Conservation (phyloP, 2,113 vertebrate genomes). For the Balaeniceps rex region DNA sequence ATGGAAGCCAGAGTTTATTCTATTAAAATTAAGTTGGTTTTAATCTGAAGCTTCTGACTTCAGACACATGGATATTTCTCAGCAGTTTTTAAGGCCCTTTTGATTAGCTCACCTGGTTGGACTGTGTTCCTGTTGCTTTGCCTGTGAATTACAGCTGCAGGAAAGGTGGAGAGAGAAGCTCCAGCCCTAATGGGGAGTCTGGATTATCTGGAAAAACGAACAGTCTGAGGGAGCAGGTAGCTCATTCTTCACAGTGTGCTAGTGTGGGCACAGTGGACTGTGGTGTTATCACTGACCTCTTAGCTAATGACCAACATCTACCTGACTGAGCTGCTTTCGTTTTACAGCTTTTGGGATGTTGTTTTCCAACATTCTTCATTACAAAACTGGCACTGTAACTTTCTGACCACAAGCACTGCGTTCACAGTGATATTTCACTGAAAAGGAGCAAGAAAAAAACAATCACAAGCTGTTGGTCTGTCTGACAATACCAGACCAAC, state of each 20-base stretch:
- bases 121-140: background rate
- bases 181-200: background rate
- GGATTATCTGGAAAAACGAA: background rate
- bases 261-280: background rate
- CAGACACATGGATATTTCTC: background rate
- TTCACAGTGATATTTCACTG: background rate
- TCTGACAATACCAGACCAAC: background rate
- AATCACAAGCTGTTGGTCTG: background rate
- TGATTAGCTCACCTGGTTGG: background rate
- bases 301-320: background rate
- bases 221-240: slow-evolving; percentile 51
- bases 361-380: background rate
- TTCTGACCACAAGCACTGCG: background rate
- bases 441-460: background rate
- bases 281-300: background rate
- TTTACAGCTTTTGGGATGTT: slow-evolving; percentile 8
- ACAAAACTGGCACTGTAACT: background rate
- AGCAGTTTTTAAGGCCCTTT: background rate
- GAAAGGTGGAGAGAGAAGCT: background rate
- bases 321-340: slow-evolving; percentile 1
- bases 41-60: slow-evolving; percentile 13
- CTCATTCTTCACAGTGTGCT: slow-evolving; percentile 46
- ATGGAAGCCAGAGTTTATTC: background rate
- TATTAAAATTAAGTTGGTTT: background rate
- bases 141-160: background rate